Evolutionary conservation across 2,888 invertebrate genomes (phyloP).

Genomic region (Scelioninae gen. 1): DNA sequence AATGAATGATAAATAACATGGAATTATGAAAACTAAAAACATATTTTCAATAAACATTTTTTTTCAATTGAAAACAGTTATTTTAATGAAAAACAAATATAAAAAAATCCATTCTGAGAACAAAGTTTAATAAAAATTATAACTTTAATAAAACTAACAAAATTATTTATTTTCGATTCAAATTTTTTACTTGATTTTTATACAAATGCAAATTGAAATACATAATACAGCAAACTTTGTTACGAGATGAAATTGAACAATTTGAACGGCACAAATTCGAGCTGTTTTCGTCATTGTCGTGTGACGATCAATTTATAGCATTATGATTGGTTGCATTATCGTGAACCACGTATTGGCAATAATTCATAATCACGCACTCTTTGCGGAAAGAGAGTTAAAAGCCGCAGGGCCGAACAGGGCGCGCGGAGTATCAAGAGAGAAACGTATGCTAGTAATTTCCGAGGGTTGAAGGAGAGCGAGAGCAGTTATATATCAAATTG

Average conservation of each 20-base stretch:
- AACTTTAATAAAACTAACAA: too few relatives aligned
- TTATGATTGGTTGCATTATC: slow-evolving; percentile 47
- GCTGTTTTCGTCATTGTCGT: slow-evolving; percentile 22
- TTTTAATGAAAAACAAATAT: too few relatives aligned
- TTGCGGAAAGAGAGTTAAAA: slow-evolving; percentile 55
- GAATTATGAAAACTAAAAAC: background rate
- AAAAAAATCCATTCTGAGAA: too few relatives aligned
- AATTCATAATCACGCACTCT: slow-evolving; percentile 57
- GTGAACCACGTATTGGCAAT: slow-evolving; percentile 50
- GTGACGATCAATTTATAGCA: slow-evolving; percentile 43
- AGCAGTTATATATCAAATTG: slow-evolving; percentile 59
- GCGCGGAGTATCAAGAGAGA: slow-evolving; percentile 29
- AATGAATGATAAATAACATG: too few relatives aligned
- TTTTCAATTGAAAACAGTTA: too few relatives aligned
- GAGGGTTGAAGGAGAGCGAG: slow-evolving; percentile 54
- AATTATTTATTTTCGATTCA: too few relatives aligned
- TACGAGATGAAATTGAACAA: background rate
- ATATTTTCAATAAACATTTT: too few relatives aligned
- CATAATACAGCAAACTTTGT: too few relatives aligned
- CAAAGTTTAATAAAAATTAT: too few relatives aligned
- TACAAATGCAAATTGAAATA: too few relatives aligned
- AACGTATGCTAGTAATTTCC: slow-evolving; percentile 52
- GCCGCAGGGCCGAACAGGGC: slow-evolving; percentile 35
- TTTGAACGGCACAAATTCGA: background rate
- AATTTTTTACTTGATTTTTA: too few relatives aligned